Conservation (phyloP, 1,140 invertebrate genomes). For the Drosophila auraria region DNA sequence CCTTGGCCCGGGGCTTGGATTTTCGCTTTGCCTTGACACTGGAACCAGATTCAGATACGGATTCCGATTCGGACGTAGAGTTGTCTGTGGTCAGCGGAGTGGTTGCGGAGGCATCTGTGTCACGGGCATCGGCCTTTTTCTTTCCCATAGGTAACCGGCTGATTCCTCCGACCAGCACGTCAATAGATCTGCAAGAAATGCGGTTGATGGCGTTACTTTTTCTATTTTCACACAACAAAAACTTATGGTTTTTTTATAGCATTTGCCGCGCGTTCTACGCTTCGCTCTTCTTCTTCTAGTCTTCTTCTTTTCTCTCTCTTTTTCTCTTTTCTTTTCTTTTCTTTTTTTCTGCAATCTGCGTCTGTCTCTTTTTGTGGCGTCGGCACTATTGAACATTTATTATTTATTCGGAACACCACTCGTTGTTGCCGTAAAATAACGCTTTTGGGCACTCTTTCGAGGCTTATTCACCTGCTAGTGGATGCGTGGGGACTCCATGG, state of each 20-base stretch:
- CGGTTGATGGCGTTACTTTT: constrained; percentile 9
- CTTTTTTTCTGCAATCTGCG: constrained; percentile 49
- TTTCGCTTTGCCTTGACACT: constrained; percentile 8
- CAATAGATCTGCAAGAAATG: constrained; percentile 26
- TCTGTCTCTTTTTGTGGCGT: constrained; percentile 36
- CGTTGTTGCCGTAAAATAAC: background rate
- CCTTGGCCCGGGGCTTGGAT: constrained; percentile 6
- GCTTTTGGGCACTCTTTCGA: too few relatives aligned
- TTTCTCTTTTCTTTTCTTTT: constrained; percentile 36
- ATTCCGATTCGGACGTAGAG: constrained; percentile 16
- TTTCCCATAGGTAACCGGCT: constrained; percentile 77
- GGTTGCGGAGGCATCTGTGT: constrained; percentile 70
- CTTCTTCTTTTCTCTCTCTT: constrained; percentile 38
- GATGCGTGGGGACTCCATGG: constrained; percentile 4
- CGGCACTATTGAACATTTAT: constrained; percentile 39
- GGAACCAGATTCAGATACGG: constrained; percentile 8
- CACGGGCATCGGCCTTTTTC: constrained; percentile 63
- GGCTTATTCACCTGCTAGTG: constrained; percentile 23
- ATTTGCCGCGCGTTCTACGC: constrained; percentile 48
- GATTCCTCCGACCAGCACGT: constrained; percentile 25
- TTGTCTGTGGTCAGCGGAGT: constrained; percentile 53
- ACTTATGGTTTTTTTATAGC: constrained; percentile 18
- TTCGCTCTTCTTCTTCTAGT: constrained; percentile 39
- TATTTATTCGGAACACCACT: constrained; percentile 23
- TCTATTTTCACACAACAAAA: constrained; percentile 15